phyloP scores from a whole-genome alignment of 2,888 invertebrate genomes.

The Acholoe squamosa region DNA sequence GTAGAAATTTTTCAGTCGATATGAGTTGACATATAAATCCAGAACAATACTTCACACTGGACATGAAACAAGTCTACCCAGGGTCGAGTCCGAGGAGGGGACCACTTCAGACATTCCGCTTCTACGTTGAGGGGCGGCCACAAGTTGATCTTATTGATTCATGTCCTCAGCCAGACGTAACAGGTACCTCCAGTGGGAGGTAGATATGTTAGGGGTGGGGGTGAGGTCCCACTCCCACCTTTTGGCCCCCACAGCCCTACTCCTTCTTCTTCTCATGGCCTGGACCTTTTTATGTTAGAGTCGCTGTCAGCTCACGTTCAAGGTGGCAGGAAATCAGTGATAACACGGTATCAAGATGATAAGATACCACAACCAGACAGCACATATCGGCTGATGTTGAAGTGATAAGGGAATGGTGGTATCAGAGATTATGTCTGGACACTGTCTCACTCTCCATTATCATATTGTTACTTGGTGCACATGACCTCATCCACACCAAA shows the following conservation, averaged over 20 bases:
- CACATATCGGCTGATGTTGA: too few species aligned
- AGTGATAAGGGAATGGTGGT: too few species aligned
- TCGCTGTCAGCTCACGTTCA: too few species aligned
- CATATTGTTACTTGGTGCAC: neutral
- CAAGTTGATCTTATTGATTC: conserved; percentile 12
- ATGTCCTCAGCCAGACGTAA: neutral
- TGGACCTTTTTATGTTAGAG: too few species aligned
- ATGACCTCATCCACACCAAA: neutral
- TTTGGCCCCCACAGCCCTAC: neutral
- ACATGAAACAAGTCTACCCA: neutral
- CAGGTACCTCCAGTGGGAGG: neutral
- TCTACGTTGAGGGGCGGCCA: neutral
- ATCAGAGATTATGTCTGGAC: neutral
- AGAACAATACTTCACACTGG: too few species aligned
- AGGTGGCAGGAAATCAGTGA: too few species aligned
- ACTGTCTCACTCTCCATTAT: neutral
- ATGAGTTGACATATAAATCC: too few species aligned
- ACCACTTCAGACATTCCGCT: neutral
- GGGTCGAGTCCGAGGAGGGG: conserved; percentile 15
- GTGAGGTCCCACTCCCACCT: neutral
- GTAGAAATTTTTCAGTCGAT: too few species aligned
- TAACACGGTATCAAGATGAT: too few species aligned
- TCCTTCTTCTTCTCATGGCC: neutral
- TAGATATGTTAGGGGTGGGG: too few species aligned
- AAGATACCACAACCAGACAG: too few species aligned